These are phyloP conservation scores for Solenopsis fugax DNA, from an alignment of 1,140 invertebrate genomes.

Conservation along the genomic window DNA sequence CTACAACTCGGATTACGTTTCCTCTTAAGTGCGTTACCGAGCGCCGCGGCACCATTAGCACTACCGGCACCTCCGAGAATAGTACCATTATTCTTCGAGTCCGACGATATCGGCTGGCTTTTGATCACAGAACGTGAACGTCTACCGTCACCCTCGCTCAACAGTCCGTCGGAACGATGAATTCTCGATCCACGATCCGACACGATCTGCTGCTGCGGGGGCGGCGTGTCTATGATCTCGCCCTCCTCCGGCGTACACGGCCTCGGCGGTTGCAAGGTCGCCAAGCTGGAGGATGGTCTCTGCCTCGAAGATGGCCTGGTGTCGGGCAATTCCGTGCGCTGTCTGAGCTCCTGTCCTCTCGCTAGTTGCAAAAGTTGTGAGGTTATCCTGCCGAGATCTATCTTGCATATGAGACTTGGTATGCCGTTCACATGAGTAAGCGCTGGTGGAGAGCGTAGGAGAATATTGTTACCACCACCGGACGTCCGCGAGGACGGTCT, in stretches of 20 bases:
- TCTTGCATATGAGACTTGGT: slow-evolving; percentile 83
- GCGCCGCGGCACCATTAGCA: slow-evolving; percentile 48
- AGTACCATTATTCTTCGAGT: slow-evolving; percentile 64
- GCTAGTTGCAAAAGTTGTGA: slow-evolving; percentile 79
- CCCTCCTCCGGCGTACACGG: slow-evolving; percentile 81
- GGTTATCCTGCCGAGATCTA: slow-evolving; percentile 82
- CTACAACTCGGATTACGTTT: slow-evolving; percentile 87
- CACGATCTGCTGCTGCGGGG: slow-evolving; percentile 63
- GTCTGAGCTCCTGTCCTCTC: slow-evolving; percentile 85
- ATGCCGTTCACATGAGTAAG: slow-evolving; percentile 79
- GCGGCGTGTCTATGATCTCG: slow-evolving; percentile 80
- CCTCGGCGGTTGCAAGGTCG: slow-evolving; percentile 70
- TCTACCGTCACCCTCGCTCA: slow-evolving; percentile 52
- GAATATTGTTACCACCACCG: slow-evolving; percentile 7
- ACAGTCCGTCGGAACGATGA: slow-evolving; percentile 59
- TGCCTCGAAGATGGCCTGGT: slow-evolving; percentile 87
- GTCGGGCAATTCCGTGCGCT: slow-evolving; percentile 86
- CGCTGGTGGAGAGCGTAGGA: slow-evolving; percentile 63
- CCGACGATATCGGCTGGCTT: slow-evolving; percentile 61
- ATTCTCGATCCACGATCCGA: slow-evolving; percentile 69
- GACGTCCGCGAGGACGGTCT: slow-evolving; percentile 81
- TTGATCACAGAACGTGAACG: slow-evolving; percentile 65
- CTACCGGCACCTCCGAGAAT: slow-evolving; percentile 57
- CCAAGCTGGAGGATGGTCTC: slow-evolving; percentile 72
- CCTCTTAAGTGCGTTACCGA: slow-evolving; percentile 80